Evolutionary conservation across 2,797 vertebrate genomes (phyloP), one percentile per base, ranked within the genome.

Genomic region (Todus mexicanus): DNA sequence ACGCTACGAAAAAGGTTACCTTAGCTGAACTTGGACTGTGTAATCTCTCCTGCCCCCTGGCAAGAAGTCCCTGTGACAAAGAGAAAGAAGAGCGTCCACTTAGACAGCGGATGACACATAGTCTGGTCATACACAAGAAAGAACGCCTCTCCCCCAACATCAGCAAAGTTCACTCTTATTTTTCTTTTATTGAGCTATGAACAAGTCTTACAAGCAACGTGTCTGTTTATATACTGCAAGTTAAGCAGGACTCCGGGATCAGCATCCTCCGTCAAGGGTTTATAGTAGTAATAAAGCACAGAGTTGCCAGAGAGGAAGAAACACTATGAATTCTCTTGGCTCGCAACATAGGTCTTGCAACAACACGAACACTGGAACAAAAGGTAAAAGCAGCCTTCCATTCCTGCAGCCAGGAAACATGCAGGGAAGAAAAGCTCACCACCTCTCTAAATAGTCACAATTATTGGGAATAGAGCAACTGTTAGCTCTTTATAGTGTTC

Each of bases 21-120:
- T 98, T 31, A 99, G 97, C 57, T 99, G 99, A 95, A 99, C 99
- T 94, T 99, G 99, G 80, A 99, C 99, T 94, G 99, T 99, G 42
- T 99, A 99, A 97, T 99, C 99, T 93, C 99, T 98, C 96, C 98
- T 98, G 73, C 99, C 99, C 37, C 99, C 99, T 37, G 99, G 99
- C 90, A 99, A 97, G 94, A 99, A 99, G 97, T 99, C 99, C 97
- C 99, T 99, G 87, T 92, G 82, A 56, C 68, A 95, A 74, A 63
- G 11, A 51, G 9, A 93, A 87, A 68, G 13, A 81, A 2, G 90
- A 71, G 74, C 7, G 17, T 6, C 12, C 11, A 15, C 37, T 96
- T 85, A 95, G 53, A 87, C 71, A 38, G 84, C n/a, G 78, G 48
- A 76, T 56, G n/a, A n/a, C n/a, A n/a, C n/a, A n/a, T n/a, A n/a